Conservation (phyloP, 2,888 invertebrate genomes). For the Galerucella nymphaeae region DNA sequence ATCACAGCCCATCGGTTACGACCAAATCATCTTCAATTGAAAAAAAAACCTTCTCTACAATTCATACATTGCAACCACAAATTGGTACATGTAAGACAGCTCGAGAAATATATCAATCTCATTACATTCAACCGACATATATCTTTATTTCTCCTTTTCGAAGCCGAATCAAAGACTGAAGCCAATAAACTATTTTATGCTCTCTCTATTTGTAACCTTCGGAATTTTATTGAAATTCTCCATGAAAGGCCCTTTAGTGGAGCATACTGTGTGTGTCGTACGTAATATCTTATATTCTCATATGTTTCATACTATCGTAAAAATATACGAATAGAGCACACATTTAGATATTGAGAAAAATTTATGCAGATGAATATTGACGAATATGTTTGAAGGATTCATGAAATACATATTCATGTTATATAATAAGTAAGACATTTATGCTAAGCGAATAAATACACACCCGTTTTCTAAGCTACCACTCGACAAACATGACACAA, state of each 20-base stretch:
- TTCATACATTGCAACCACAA: not conserved
- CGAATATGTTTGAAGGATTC: not conserved
- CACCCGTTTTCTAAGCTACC: too few relatives aligned
- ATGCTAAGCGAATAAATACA: too few relatives aligned
- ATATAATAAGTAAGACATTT: too few relatives aligned
- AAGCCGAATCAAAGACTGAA: conserved; percentile 7
- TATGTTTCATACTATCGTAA: conserved; percentile 5
- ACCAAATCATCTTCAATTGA: too few relatives aligned
- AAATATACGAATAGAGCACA: not conserved
- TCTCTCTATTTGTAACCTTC: conserved; percentile 9
- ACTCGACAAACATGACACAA: too few relatives aligned
- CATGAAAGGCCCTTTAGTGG: conserved; percentile 4
- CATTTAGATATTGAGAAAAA: not conserved
- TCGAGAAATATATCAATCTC: conserved; percentile 9
- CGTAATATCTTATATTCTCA: conserved; percentile 2
- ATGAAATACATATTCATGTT: too few relatives aligned
- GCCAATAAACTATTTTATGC: conserved; percentile 15
- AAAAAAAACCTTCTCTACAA: too few relatives aligned
- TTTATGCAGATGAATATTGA: not conserved
- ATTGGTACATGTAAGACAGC: conserved; percentile 6
- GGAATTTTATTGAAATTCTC: conserved; percentile 14
- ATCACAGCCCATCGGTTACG: too few relatives aligned
- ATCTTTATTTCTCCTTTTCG: conserved; percentile 1
- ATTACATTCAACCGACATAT: conserved; percentile 15
- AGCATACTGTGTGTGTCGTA: not conserved